Percentiles rank a stretch among this genome's conserved stretches.
phyloP scores from a whole-genome alignment of 2,888 invertebrate species.

The Catocala sponsa region DNA sequence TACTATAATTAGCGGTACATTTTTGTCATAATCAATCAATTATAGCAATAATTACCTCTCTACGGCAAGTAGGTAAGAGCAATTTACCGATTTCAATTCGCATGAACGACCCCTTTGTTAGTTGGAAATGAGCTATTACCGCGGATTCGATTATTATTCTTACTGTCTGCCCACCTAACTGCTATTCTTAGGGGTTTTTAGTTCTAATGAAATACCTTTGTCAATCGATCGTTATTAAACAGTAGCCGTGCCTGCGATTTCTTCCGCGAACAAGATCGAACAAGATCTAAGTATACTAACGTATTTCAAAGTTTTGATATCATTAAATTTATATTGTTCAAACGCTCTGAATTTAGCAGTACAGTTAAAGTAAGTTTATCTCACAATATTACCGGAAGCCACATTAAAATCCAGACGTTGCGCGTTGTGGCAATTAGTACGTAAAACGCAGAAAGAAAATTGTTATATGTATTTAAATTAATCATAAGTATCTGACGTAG shows the following conservation, averaged over 20 bases:
- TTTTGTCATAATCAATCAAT: slow-evolving; percentile 48
- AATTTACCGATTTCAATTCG: slow-evolving; percentile 76
- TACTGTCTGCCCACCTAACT: slow-evolving; percentile 45
- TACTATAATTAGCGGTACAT: slow-evolving; percentile 17
- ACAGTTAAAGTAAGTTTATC: no score
- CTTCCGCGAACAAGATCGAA: no score
- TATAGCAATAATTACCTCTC: slow-evolving; percentile 68
- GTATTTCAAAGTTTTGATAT: no score
- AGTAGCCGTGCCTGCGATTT: slow-evolving; percentile 1
- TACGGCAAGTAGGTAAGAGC: slow-evolving; percentile 66
- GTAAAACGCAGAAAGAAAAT: no score
- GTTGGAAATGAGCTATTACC: slow-evolving; percentile 78
- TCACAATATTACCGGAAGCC: no score
- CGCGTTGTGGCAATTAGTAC: no score
- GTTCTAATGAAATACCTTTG: slow-evolving; percentile 46
- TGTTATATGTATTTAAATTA: no score
- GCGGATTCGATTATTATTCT: slow-evolving; percentile 71
- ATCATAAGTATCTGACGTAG: no score
- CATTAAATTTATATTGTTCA: no score
- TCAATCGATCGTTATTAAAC: slow-evolving; percentile 27
- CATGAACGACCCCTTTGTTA: slow-evolving; percentile 78
- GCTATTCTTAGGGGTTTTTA: slow-evolving; percentile 47
- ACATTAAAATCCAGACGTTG: no score
- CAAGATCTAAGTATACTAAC: no score
- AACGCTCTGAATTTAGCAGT: no score